Conservation (phyloP, 1,140 invertebrate genomes). For the Mya arenaria region DNA sequence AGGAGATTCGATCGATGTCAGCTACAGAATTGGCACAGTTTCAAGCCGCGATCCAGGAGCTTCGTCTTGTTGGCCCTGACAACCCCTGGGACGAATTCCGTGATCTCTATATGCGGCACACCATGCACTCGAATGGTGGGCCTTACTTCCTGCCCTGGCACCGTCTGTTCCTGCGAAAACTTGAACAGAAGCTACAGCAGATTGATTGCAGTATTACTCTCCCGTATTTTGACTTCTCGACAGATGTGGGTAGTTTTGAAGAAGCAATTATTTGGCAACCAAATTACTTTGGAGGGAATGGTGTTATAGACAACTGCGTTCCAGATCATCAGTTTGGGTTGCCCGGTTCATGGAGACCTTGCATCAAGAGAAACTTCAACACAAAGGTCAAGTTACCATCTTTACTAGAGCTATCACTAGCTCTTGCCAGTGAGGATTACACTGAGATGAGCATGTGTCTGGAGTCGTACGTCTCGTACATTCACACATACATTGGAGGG, state of each 20-base stretch:
- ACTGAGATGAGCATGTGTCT: slow-evolving; percentile 74
- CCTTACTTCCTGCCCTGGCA: slow-evolving; percentile 77
- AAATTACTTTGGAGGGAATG: slow-evolving; percentile 76
- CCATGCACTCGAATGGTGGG: slow-evolving; percentile 74
- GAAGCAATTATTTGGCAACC: slow-evolving; percentile 77
- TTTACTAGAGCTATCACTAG: slow-evolving; percentile 71
- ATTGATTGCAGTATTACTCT: slow-evolving; percentile 75
- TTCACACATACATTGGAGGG: slow-evolving; percentile 76
- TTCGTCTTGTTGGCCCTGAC: slow-evolving; percentile 62
- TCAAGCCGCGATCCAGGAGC: slow-evolving; percentile 70
- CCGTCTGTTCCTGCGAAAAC: slow-evolving; percentile 69
- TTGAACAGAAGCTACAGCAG: slow-evolving; percentile 75
- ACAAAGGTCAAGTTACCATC: slow-evolving; percentile 72
- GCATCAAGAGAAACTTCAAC: slow-evolving; percentile 74
- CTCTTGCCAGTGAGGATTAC: slow-evolving; percentile 73
- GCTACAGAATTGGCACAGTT: slow-evolving; percentile 69
- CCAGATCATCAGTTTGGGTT: slow-evolving; percentile 75
- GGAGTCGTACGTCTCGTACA: slow-evolving; percentile 72
- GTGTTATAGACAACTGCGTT: slow-evolving; percentile 68
- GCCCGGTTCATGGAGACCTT: slow-evolving; percentile 73
- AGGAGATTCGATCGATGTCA: slow-evolving; percentile 76
- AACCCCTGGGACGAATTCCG: slow-evolving; percentile 75
- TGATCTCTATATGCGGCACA: slow-evolving; percentile 75
- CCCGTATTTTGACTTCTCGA: slow-evolving; percentile 79
- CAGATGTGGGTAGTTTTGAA: slow-evolving; percentile 74